phyloP scores from a whole-genome alignment of 2,888 invertebrate genomes.

The Erebia ligea region DNA sequence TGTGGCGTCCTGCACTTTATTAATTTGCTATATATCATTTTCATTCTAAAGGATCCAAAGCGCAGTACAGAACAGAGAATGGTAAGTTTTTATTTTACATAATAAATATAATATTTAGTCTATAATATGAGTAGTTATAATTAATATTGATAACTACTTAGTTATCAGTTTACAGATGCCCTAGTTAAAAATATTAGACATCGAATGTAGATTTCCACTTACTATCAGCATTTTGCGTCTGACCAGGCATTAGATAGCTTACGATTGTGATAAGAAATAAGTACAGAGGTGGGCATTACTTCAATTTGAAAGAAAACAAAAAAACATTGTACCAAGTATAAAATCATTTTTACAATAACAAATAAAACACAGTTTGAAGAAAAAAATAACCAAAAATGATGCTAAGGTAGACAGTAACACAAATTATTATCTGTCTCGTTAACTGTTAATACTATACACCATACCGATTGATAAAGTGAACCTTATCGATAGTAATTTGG shows the following conservation, averaged over 20 bases:
- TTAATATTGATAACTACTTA: not conserved
- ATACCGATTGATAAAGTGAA: constrained; percentile 4
- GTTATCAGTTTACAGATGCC: not conserved
- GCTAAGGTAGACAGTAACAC: not conserved
- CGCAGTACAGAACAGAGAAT: constrained; percentile 58
- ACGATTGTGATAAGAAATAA: not conserved
- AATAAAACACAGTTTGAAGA: too few species aligned
- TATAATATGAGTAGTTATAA: too few species aligned
- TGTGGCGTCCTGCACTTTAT: constrained; percentile 86
- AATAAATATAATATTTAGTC: not conserved
- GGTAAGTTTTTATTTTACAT: constrained; percentile 49
- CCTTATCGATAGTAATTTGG: constrained; percentile 9
- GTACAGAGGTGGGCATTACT: not conserved
- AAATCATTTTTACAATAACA: too few species aligned
- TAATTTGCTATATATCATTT: constrained; percentile 86
- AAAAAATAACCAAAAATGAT: too few species aligned
- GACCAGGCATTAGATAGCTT: not conserved
- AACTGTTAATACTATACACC: constrained; percentile 21
- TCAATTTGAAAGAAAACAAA: too few species aligned
- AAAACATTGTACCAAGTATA: too few species aligned
- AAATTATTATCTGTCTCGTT: constrained; percentile 14
- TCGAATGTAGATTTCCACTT: not conserved
- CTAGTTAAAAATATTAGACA: not conserved
- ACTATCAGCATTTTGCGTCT: not conserved
- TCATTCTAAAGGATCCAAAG: constrained; percentile 85